Evolutionary conservation across 2,797 vertebrate species (phyloP).

Genomic region (Cuculus canorus): DNA sequence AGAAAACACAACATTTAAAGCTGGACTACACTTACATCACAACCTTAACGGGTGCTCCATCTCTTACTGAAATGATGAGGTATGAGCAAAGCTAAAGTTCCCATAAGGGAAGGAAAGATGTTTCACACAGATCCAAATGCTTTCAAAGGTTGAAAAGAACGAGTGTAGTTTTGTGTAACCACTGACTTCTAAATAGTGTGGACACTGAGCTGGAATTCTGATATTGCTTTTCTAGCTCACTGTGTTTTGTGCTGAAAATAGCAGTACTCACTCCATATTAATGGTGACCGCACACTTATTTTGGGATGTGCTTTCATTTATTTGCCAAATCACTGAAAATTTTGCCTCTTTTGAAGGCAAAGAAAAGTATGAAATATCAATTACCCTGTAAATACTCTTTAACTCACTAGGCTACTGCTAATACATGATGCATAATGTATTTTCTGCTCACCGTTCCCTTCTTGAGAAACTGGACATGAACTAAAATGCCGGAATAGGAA

Average conservation of each 20-base stretch:
- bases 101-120: background rate
- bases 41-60: background rate
- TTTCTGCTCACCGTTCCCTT: background rate
- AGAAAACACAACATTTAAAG: background rate
- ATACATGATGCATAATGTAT: background rate
- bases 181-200: background rate
- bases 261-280: conserved; percentile 72
- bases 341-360: conserved; percentile 47
- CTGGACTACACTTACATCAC: background rate
- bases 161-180: background rate
- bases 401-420: background rate
- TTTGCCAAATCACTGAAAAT: conserved; percentile 76
- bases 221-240: background rate
- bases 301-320: conserved; percentile 56
- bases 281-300: conserved; percentile 51
- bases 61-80: background rate
- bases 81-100: background rate
- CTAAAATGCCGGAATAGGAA: background rate
- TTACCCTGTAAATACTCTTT: background rate
- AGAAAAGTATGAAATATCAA: background rate
- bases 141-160: background rate
- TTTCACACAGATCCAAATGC: background rate
- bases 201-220: background rate
- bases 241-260: background rate
- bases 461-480: background rate